Conservation (phyloP, 1,140 invertebrate genomes). For the Dreissena rostriformis region DNA sequence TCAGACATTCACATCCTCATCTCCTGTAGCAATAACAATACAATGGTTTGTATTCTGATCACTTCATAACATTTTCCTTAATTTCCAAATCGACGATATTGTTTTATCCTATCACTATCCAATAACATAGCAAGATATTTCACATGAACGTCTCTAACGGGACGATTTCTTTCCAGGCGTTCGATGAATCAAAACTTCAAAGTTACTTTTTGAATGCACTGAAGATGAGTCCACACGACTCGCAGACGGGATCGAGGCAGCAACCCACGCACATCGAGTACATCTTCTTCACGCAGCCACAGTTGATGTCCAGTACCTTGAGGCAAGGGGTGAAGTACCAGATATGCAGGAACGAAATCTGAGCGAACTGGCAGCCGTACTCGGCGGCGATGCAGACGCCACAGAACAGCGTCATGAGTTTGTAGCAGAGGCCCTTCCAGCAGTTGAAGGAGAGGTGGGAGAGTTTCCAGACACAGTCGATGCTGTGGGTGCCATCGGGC, state of each 20-base stretch:
- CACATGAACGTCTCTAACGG: too few relatives aligned
- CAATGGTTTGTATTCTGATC: too few relatives aligned
- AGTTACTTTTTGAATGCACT: slow-evolving; percentile 26
- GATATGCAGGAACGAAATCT: slow-evolving; percentile 85
- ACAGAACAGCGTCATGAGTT: slow-evolving; percentile 86
- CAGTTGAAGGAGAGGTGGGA: slow-evolving; percentile 87
- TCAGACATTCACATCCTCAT: too few relatives aligned
- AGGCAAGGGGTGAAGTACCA: slow-evolving; percentile 79
- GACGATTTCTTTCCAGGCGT: too few relatives aligned
- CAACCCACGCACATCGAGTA: background rate
- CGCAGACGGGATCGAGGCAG: slow-evolving; percentile 28
- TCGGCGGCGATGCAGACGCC: slow-evolving; percentile 87
- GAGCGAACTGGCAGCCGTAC: slow-evolving; percentile 88
- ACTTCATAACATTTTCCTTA: too few relatives aligned
- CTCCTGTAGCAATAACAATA: too few relatives aligned
- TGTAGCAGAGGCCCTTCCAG: slow-evolving; percentile 88
- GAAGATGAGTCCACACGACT: slow-evolving; percentile 27
- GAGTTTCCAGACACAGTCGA: slow-evolving; percentile 88
- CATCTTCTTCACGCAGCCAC: slow-evolving; percentile 14
- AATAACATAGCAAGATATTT: too few relatives aligned
- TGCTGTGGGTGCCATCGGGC: slow-evolving; percentile 87
- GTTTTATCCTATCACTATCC: too few relatives aligned
- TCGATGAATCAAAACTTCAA: too few relatives aligned
- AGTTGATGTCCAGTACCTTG: slow-evolving; percentile 78
- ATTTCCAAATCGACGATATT: too few relatives aligned